Base-by-base conservation (phyloP, 1,140 invertebrate genomes). In the Rhyzopertha dominica region DNA sequence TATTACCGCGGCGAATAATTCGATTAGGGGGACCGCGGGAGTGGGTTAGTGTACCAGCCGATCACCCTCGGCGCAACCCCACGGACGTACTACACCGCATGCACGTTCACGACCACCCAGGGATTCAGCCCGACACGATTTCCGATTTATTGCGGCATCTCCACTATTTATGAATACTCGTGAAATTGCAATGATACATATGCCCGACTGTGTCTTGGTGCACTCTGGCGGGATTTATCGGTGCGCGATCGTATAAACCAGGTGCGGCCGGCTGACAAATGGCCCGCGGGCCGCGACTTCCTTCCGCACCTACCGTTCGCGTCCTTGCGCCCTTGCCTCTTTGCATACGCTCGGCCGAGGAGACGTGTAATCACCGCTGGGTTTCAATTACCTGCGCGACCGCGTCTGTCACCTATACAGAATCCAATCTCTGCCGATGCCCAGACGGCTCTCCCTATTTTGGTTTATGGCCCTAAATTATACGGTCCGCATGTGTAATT, bases 401-500 rank as follows among this genome's bases (percentile, higher is more conserved):
- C 36, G 46, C 34, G 46, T 49, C 47, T 35, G 39, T 47, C 47
- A 53, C 47, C 50, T 39, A 53, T 49, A 43, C 39, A 46, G 49
- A 54, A 56, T 54, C 51, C 47, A 51, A 54, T 56, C 53, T 53
- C 34, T 37, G 42, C 13, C 20, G 39, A 30, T 23, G 34, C 47
- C 36, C 43, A 45, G 45, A 52, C 43, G 37, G 24, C 35, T 18
- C 44, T 28, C 31, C 40, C 51, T 41, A 60, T 59, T 60, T 62
- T 62, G 46, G 55, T 62, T 62, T 62, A 62, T 59, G 54, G 50
- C 50, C 49, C 51, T 41, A 62, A 62, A 62, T 62, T 62, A 62
- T 56, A 62, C 31, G 58, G 53, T 57, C 45, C 43, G 41, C 35
- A 37, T 49, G 35, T 45, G 52, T 57, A 59, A 57, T 61, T n/a